Conservation (phyloP, 2,888 invertebrate genomes). For the Myopa tessellatipennis region DNA sequence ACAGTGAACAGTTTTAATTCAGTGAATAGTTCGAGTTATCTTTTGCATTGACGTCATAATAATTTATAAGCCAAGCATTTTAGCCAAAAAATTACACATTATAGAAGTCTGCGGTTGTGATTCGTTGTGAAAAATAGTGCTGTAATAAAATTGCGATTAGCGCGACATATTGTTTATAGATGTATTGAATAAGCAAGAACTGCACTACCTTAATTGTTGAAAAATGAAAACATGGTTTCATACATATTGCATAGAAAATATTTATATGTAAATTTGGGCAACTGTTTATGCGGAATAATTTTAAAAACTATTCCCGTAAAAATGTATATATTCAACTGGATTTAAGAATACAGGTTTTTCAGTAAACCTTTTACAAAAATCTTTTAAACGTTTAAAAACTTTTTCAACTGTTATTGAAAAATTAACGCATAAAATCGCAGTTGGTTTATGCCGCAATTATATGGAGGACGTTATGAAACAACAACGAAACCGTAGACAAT, state of each 20-base stretch:
- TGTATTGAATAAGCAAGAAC: constrained; percentile 1
- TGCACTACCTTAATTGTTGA: too few species aligned
- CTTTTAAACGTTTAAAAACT: too few species aligned
- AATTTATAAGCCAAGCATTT: constrained; percentile 30
- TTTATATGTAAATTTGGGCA: too few species aligned
- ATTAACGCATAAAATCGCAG: background rate
- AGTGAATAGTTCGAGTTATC: background rate
- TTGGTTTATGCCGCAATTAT: constrained; percentile 1
- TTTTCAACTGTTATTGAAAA: background rate
- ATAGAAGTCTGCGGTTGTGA: background rate
- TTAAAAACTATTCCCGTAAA: too few species aligned
- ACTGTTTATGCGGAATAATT: too few species aligned
- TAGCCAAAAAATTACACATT: constrained; percentile 3
- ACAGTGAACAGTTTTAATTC: background rate
- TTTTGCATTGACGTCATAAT: constrained; percentile 29
- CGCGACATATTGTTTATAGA: constrained; percentile 18
- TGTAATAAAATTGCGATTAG: constrained; percentile 21
- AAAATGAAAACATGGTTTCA: too few species aligned
- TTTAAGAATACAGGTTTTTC: too few species aligned
- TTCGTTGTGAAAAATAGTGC: background rate
- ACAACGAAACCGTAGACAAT: constrained; percentile 37
- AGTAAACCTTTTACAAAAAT: too few species aligned
- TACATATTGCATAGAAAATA: too few species aligned
- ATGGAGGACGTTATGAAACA: background rate
- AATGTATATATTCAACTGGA: too few species aligned